These are phyloP conservation scores for Numenius phaeopus DNA, from an alignment of 2,797 vertebrate genomes.

Conservation along the genomic window DNA sequence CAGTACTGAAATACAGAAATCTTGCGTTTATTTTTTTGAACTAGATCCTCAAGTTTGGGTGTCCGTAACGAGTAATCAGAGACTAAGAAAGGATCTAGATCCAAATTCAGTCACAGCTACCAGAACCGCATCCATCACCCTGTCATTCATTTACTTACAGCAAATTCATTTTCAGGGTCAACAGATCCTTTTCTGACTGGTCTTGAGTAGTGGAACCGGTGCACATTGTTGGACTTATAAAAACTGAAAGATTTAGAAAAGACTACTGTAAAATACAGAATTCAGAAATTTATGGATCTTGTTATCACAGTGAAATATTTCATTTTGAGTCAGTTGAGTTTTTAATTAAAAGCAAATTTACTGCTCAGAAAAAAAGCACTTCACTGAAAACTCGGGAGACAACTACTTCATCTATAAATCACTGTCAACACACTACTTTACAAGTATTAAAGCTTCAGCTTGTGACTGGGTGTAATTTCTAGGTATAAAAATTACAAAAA, in stretches of 20 bases:
- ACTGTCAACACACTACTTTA: background rate
- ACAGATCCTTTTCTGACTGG: conserved; percentile 92
- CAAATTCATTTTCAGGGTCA: conserved; percentile 97
- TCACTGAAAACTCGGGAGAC: background rate
- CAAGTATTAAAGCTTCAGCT: background rate
- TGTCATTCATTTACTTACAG: conserved; percentile 82
- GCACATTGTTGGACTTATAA: conserved; percentile 98
- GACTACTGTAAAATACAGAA: background rate
- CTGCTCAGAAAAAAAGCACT: background rate
- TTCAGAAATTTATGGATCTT: background rate
- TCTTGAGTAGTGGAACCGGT: conserved; percentile 95
- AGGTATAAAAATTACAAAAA: background rate
- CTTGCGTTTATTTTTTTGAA: background rate
- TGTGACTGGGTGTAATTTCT: background rate
- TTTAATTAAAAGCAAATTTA: conserved; percentile 40
- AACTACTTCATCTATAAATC: background rate
- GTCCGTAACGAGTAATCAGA: background rate
- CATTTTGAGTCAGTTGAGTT: background rate
- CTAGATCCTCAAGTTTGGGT: background rate
- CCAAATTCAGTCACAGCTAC: background rate
- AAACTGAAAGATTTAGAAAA: conserved; percentile 83
- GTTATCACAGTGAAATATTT: background rate
- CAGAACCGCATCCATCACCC: background rate
- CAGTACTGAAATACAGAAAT: background rate
- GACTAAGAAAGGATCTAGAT: background rate